A percentile compares a stretch with the other conserved stretches of the same genome.
Conservation (phyloP, 2,888 invertebrate genomes). For the Nowickia ferox region DNA sequence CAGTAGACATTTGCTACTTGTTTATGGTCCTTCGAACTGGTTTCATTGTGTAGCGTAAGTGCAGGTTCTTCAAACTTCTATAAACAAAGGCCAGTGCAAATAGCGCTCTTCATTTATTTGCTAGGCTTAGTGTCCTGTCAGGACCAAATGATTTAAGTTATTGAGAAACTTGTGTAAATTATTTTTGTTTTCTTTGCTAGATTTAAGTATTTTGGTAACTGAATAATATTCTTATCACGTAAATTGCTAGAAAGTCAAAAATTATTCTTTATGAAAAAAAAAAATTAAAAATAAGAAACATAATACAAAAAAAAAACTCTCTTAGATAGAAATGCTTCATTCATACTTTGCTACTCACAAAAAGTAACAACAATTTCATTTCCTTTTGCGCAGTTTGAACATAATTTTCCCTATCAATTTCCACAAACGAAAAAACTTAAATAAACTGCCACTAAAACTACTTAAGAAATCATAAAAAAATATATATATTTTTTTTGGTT, state of each 20-base stretch:
- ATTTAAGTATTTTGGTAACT: too few species aligned
- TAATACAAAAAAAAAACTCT: not conserved
- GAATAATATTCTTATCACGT: too few species aligned
- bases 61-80: too few species aligned
- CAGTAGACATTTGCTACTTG: too few species aligned
- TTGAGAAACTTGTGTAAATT: too few species aligned
- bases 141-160: too few species aligned
- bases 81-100: too few species aligned
- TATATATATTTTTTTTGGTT: not conserved
- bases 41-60: too few species aligned
- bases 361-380: not conserved
- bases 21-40: too few species aligned
- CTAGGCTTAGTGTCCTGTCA: too few species aligned
- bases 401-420: conserved; percentile 52
- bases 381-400: not conserved
- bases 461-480: conserved; percentile 60
- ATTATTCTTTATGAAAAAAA: not conserved
- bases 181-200: too few species aligned
- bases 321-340: not conserved
- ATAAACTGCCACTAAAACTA: conserved; percentile 59
- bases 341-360: not conserved
- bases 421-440: conserved; percentile 30
- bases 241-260: not conserved
- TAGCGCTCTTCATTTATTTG: too few species aligned
- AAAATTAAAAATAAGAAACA: not conserved